Conservation (phyloP, 2,888 invertebrate genomes). For the Watsonalla binaria region DNA sequence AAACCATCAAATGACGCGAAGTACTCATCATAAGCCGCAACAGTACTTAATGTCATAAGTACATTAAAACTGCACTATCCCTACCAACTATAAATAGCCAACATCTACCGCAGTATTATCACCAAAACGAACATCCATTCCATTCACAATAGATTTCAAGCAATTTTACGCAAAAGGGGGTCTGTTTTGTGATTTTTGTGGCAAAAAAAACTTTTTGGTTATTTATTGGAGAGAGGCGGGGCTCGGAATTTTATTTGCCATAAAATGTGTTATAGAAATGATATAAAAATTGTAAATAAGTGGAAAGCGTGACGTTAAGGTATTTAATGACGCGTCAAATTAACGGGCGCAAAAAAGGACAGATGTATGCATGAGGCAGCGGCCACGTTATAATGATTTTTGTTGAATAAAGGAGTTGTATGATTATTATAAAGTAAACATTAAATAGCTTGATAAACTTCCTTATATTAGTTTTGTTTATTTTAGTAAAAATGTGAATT, state of each 20-base stretch:
- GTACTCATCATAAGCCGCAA: slow-evolving; percentile 26
- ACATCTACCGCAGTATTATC: slow-evolving; percentile 38
- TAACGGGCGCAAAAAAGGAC: slow-evolving; percentile 31
- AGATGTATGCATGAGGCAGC: slow-evolving; percentile 51
- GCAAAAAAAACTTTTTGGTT: slow-evolving; percentile 9
- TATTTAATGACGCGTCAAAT: slow-evolving; percentile 65
- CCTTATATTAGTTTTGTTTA: no score
- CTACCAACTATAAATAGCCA: slow-evolving; percentile 36
- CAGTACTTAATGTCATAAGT: slow-evolving; percentile 12
- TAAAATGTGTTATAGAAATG: slow-evolving; percentile 66
- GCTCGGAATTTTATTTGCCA: slow-evolving; percentile 68
- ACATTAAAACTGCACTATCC: slow-evolving; percentile 18
- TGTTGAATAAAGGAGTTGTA: neutral
- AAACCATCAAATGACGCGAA: slow-evolving; percentile 41
- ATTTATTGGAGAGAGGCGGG: slow-evolving; percentile 52
- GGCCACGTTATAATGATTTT: slow-evolving; percentile 9
- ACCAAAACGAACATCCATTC: slow-evolving; percentile 19
- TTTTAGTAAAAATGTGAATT: no score
- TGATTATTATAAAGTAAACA: no score
- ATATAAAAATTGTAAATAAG: slow-evolving; percentile 70
- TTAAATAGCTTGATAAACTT: no score
- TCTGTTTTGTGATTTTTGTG: slow-evolving; percentile 2
- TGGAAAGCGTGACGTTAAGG: slow-evolving; percentile 62
- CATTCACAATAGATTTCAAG: slow-evolving; percentile 26
- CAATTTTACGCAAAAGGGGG: slow-evolving; percentile 50